These are phyloP conservation scores for Sminthurinus signatus DNA, from an alignment of 1,140 invertebrate genomes.

Conservation along the genomic window DNA sequence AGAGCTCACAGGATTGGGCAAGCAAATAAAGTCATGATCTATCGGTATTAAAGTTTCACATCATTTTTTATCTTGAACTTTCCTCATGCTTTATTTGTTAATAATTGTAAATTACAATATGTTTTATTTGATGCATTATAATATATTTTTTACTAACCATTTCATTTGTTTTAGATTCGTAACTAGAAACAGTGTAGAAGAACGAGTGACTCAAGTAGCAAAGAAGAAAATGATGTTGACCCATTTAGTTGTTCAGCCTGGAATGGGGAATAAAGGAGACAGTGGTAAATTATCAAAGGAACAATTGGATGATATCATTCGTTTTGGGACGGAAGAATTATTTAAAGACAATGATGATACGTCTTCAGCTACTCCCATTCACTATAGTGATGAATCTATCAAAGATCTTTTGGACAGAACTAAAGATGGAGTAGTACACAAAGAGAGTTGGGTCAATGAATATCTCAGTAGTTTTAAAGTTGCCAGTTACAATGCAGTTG, in stretches of 20 bases:
- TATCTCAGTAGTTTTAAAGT: conserved; percentile 97
- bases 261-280: conserved; percentile 43
- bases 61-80: too few species aligned
- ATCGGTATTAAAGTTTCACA: conserved; percentile 53
- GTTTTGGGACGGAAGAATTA: conserved; percentile 97
- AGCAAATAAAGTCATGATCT: conserved; percentile 98
- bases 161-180: conserved; percentile 61
- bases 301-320: conserved; percentile 95
- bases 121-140: too few species aligned
- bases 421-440: conserved; percentile 90
- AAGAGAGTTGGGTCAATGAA: conserved; percentile 98
- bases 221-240: conserved; percentile 99
- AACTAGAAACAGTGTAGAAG: conserved; percentile 95
- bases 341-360: conserved; percentile 81
- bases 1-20: conserved; percentile 98
- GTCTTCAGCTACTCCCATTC: conserved; percentile 70
- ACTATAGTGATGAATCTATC: conserved; percentile 96
- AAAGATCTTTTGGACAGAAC: conserved; percentile 81
- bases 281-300: conserved; percentile 75
- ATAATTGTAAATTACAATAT: too few species aligned
- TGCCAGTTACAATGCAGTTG: conserved; percentile 89
- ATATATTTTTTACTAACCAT: too few species aligned
- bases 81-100: too few species aligned
- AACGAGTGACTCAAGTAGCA: conserved; percentile 93
- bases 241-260: conserved; percentile 80